phyloP scores from a whole-genome alignment of 2,797 vertebrate genomes.

The Trichosurus vulpecula region DNA sequence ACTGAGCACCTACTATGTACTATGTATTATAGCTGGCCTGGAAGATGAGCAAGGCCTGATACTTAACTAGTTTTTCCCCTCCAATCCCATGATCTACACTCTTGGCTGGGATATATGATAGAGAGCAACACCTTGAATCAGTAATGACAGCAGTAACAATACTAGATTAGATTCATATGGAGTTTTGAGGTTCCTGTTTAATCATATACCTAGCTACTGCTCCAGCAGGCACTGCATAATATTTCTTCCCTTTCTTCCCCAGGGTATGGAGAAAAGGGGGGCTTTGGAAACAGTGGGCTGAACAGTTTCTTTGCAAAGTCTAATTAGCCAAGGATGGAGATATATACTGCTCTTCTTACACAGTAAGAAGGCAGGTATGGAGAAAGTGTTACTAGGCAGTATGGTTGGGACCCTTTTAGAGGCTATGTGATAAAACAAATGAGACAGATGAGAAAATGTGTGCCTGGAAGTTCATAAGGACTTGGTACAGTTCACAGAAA shows the following conservation, averaged over 20 bases:
- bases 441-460: not conserved
- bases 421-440: not conserved
- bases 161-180: not conserved
- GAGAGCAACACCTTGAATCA: not conserved
- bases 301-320: not conserved
- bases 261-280: not conserved
- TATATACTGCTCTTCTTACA: not conserved
- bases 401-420: not conserved
- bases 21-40: accelerated
- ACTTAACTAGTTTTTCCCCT: not conserved
- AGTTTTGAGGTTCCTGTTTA: not conserved
- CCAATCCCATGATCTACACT: not conserved
- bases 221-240: not conserved
- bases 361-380: not conserved
- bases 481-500: not conserved
- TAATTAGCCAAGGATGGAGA: not conserved
- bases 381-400: not conserved
- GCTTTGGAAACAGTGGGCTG: not conserved
- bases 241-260: not conserved
- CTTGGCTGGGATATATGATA: not conserved
- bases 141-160: not conserved
- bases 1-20: not conserved
- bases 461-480: not conserved
- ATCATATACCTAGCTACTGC: not conserved
- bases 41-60: not conserved